Evolutionary conservation across 2,888 invertebrate genomes (phyloP), one percentile per base, ranked within the genome.

Genomic region (Biston betularia): DNA sequence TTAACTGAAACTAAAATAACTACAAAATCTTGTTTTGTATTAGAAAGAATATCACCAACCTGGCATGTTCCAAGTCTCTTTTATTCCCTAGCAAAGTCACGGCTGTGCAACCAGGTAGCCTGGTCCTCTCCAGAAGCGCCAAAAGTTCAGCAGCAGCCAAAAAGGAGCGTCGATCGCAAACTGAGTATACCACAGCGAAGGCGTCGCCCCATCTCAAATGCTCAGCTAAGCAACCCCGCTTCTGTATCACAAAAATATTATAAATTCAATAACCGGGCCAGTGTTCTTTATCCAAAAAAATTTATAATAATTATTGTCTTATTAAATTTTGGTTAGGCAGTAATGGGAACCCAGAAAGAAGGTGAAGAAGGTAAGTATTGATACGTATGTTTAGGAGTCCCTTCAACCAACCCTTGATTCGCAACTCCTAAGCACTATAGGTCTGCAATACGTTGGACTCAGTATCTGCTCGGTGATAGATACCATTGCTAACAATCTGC

Each of bases 161-260:
- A 87, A 97, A 97, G 76, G 97, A 97, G 63, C 95, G 95, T 71
- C 96, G 94, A 82, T 96, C 96, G 81, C 96, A 96, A 52, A 97
- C 96, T 52, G 97, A 97, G 90, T 97, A 97, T 56, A 97, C 97
- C 72, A 97, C 95, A 40, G 97, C 96, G 85, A 97, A 97, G 0
- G 97, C 97, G 81, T 97, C 97, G 38, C 97, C 97, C 97, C 97
- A 97, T 79, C 97, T 94, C 70, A 97, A 94, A 85, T 97, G 97
- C 79, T 97, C 96, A 75, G 96, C 96, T 60, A 97, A 88, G 80
- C 96, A 96, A 59, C 96, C 96, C 76, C 96, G 95, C 89, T 96
- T 95, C 96, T 96, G 68, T 85, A 76, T 15, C 42, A 69, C 56
- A 60, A 45, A 24, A 46, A 11, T 40, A 33, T 7, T 0, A 24